Percentiles rank a stretch among this genome's conserved stretches.
Evolutionary conservation across 2,888 invertebrate species (phyloP).

Genomic region (Drosophila pegasa): DNA sequence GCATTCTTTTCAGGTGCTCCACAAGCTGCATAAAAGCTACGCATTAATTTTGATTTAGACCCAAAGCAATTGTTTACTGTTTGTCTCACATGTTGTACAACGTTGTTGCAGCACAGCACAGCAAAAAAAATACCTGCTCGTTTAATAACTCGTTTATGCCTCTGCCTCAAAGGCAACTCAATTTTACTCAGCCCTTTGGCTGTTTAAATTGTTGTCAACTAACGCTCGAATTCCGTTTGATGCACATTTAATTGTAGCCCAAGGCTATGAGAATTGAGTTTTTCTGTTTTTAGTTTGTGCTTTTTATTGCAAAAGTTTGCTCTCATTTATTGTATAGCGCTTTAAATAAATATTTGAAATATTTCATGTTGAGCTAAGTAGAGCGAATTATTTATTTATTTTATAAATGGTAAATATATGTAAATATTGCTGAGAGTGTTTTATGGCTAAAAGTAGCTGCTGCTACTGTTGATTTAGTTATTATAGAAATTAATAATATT

Average conservation of each 20-base stretch:
- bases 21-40: slow-evolving; percentile 24
- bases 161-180: slow-evolving; percentile 7
- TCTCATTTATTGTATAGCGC: neutral
- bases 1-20: slow-evolving; percentile 52
- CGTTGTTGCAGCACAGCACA: neutral
- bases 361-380: neutral
- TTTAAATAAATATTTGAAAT: neutral
- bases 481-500: neutral
- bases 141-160: slow-evolving; percentile 22
- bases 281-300: neutral
- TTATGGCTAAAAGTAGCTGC: neutral
- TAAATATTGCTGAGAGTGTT: neutral
- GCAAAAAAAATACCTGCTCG: slow-evolving; percentile 8
- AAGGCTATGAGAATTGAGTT: neutral
- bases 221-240: neutral
- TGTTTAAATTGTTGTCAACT: slow-evolving; percentile 10
- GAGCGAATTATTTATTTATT: neutral
- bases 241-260: slow-evolving; percentile 4
- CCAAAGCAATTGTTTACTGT: slow-evolving; percentile 42
- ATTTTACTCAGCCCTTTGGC: slow-evolving; percentile 14
- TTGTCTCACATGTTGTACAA: slow-evolving; percentile 29
- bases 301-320: neutral
- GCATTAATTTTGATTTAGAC: slow-evolving; percentile 53
- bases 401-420: neutral
- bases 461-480: neutral